Evolutionary conservation across 2,113 vertebrate genomes (phyloP), one percentile per base, ranked within the genome.

Genomic region (Prietella phreatophila): DNA sequence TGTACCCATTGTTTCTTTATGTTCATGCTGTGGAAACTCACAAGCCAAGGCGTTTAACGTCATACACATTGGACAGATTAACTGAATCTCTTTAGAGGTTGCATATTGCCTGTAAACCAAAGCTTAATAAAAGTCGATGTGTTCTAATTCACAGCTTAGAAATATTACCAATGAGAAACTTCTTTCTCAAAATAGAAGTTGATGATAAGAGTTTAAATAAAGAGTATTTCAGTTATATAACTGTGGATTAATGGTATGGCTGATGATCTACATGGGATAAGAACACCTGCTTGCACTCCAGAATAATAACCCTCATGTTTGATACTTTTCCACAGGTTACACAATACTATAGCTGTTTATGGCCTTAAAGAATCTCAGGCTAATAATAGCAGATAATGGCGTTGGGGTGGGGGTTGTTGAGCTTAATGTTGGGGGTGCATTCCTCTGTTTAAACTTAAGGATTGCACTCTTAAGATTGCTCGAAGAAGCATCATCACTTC

Each of bases 341-440:
- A 42, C 7, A 69, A 56, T 27, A 55, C 39, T 65, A 60, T 25
- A 83, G 82, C 82, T 83, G 82, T 83, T 83, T 83, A 83, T 30
- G 81, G 33, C 36, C 36, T 22, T 58, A 58, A 33, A 4, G 22
- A 14, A 47, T 5, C 58, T n/a, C 60, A 17, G 58, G 11, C 33
- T 83, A 65, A n/a, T 50, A 83, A 83, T 83, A 83, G 82, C n/a
- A 14, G 82, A 83, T 83, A 47, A 83, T 65, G n/a, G 20, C 4
- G 36, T 27, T 65, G 30, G 39, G 82, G 55, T 11, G 10, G 50
- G 76, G n/a, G 53, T 11, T 30, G 55, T 56, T 19, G 55, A 36
- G 30, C 19, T 60, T 14, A 39, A 13, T 60, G 11, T 82, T 39
- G 33, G 33, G 71, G 56, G 53, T 82, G 22, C 17, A 22, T 19